Base-by-base conservation (phyloP, 2,113 vertebrate species). In the Gymnogyps californianus region DNA sequence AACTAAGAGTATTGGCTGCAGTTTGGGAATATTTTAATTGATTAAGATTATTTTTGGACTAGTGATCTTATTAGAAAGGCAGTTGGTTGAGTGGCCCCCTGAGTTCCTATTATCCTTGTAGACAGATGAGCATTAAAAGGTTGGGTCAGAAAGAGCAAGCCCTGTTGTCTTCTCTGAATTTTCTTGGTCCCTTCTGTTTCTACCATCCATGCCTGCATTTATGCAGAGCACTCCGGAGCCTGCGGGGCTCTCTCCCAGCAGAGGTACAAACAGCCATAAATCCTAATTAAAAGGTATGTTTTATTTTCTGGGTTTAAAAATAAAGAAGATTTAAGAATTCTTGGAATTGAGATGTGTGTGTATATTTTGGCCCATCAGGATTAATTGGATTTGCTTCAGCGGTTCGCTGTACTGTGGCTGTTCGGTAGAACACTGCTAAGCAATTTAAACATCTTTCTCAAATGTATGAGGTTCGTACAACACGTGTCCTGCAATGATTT, bases 41-140 rank as follows among this genome's bases (percentile, higher is more conserved):
- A 97, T 97, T 96, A 97, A 94, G 94, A 97, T 96, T 96, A 97
- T 98, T 98, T 97, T 98, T 97, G 96, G 96, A 97, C 95, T 97
- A 82, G 96, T 75, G 85, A 92, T 97, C 94, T 97, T 97, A 97
- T 98, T 97, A 97, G 96, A 92, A 95, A 98, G 93, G 86, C 96
- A 96, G 97, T 96, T 97, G 96, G 97, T 97, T 96, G 97, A 97
- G 91, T 92, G 90, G 88, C 96, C 97, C 89, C 96, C 77, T 84
- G 97, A 96, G 97, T 97, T 97, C 96, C 81, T 96, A 96, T 97
- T 96, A 96, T 97, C 95, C 97, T 97, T 87, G 92, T 95, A 94
- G 96, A 97, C 93, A 87, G 97, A 97, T 95, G 97, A 96, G 66
- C 89, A 85, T 96, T 98, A 95, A 97, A 97, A 96, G 91, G 93